These are phyloP conservation scores for Chelonus formosanus DNA, from an alignment of 2,888 invertebrate species.

Conservation along the genomic window DNA sequence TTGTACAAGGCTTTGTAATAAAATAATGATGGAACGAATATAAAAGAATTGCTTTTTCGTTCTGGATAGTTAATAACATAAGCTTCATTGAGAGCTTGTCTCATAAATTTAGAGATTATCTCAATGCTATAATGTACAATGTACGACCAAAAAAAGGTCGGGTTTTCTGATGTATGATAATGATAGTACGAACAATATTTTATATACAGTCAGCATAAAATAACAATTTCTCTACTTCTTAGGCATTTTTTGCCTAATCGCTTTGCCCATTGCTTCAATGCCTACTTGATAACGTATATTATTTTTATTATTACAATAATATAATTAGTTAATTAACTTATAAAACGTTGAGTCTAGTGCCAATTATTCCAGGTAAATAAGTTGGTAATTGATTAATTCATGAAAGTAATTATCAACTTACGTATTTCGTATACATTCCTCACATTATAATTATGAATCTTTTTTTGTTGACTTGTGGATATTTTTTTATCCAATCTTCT, in stretches of 20 bases:
- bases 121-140: conserved; percentile 1
- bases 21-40: conserved; percentile 31
- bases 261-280: conserved; percentile 5
- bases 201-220: conserved; percentile 22
- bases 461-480: too few relatives aligned
- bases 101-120: not conserved
- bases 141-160: conserved; percentile 9
- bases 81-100: not conserved
- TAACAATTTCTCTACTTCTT: not conserved
- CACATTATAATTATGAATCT: not conserved
- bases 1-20: conserved; percentile 42
- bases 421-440: conserved; percentile 37
- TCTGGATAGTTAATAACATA: not conserved
- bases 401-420: too few relatives aligned
- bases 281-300: conserved; percentile 2
- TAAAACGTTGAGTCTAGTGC: conserved; percentile 8
- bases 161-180: conserved; percentile 9
- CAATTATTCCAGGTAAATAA: conserved; percentile 39
- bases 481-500: too few relatives aligned
- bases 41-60: conserved; percentile 2
- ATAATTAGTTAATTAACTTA: conserved; percentile 13
- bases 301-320: not conserved
- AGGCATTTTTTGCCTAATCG: conserved; percentile 1
- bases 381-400: conserved; percentile 14
- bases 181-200: conserved; percentile 29